Evolutionary conservation across 2,888 invertebrate species (phyloP), one percentile per base, ranked within the genome.

Genomic region (Tipula helvola): DNA sequence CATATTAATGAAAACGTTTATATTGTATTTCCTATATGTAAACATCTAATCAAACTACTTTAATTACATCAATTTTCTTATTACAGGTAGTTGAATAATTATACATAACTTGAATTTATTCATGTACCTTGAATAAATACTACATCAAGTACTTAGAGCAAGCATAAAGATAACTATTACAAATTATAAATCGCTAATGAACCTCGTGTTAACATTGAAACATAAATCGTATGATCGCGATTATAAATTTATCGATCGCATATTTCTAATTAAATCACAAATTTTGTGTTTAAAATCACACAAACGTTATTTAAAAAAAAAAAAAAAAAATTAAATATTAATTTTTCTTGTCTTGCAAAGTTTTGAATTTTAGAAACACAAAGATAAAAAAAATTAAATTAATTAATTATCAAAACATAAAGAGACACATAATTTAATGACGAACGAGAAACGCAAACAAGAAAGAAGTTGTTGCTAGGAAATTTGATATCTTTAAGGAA

Each of bases 391-490:
- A 71, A 71, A 71, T 71, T 28, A 71, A 71, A 71, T 71, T 28
- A 71, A 71, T 71, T 71, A 71, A 71, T 71, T 71, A 71, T 71
- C 71, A 71, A 71, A 71, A 71, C 71, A 71, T 71, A 71, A 71
- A 71, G 28, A 71, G 71, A 71, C 71, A 71, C 71, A 71, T 71
- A 28, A 71, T 71, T 71, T 71, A 71, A 18, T 71, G 71, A 71
- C 71, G 71, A 71, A 71, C 71, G 71, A 71, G 71, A 71, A 71
- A 71, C 28, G 28, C 10, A 71, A 71, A 71, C 71, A 28, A 71
- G 71, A 28, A 71, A 71, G 12, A 28, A 18, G 71, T 71, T 71
- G 71, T 71, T 71, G 71, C 28, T 71, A 71, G 8, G 71, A 71
- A 71, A 71, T 71, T 71, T 71, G 71, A 71, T 71, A 71, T 71